Conservation (phyloP, 2,113 vertebrate species). For the Microtus oregoni region DNA sequence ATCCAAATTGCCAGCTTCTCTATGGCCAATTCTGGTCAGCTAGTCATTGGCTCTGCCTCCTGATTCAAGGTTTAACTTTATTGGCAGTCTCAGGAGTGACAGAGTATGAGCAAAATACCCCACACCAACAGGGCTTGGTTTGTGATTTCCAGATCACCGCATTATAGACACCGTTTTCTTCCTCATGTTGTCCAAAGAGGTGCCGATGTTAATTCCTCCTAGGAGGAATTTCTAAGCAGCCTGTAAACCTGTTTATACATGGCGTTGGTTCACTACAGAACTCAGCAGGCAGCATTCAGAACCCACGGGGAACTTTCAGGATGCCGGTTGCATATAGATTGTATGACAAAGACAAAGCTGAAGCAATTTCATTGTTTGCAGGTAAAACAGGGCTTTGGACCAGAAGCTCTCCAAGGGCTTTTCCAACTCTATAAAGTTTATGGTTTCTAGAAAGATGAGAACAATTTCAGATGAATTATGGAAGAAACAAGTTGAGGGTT, state of each 20-base stretch:
- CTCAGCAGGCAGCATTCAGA: neutral
- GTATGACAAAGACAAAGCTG: slow-evolving; percentile 52
- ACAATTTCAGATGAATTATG: slow-evolving; percentile 52
- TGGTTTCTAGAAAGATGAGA: slow-evolving; percentile 33
- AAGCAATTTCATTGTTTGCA: slow-evolving; percentile 48
- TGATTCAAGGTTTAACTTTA: neutral
- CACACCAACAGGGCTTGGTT: neutral
- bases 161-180: slow-evolving; percentile 5
- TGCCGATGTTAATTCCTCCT: neutral
- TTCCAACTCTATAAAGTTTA: slow-evolving; percentile 21
- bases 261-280: neutral
- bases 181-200: neutral
- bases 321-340: neutral
- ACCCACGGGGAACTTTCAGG: neutral
- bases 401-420: slow-evolving; percentile 15
- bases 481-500: slow-evolving; percentile 9
- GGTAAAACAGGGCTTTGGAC: slow-evolving; percentile 15
- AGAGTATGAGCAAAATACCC: neutral
- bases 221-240: too few species aligned
- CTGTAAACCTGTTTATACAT: slow-evolving; percentile 16
- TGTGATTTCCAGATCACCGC: slow-evolving; percentile 5
- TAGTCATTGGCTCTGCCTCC: neutral
- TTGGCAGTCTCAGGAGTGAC: neutral
- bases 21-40: neutral
- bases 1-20: neutral